Conservation (phyloP, 2,113 vertebrate genomes). For the Pseudorectes ferrugineus region DNA sequence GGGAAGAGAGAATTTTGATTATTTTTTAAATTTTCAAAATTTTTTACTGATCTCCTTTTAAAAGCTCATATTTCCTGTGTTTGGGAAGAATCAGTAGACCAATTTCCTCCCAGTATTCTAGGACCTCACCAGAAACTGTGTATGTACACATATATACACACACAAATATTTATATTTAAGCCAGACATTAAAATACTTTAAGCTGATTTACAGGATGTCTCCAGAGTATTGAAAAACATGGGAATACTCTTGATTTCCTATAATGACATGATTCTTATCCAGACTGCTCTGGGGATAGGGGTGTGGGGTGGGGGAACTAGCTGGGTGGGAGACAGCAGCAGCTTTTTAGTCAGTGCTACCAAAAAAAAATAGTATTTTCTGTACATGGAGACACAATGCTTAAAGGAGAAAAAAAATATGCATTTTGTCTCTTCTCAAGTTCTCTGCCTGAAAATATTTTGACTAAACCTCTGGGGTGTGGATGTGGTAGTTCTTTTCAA, state of each 20-base stretch:
- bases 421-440: background rate
- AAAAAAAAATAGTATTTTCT: background rate
- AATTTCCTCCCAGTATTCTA: background rate
- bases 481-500: background rate
- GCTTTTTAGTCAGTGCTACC: background rate
- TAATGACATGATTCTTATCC: background rate
- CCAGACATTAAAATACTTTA: background rate
- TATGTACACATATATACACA: fast-evolving
- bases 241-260: background rate
- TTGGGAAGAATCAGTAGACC: background rate
- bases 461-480: background rate
- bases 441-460: background rate
- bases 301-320: background rate
- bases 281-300: background rate
- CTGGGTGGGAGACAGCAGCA: background rate
- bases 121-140: background rate
- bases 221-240: background rate
- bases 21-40: too few species aligned
- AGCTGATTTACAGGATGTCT: background rate
- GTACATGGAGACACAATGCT: background rate
- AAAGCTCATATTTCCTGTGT: background rate
- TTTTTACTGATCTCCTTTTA: background rate
- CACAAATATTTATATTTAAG: background rate
- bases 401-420: background rate
- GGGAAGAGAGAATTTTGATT: background rate